Percentiles rank a stretch among this genome's conserved stretches.
These are phyloP conservation scores for Empidonax alnorum DNA, from an alignment of 2,113 vertebrate genomes.

Conservation along the genomic window DNA sequence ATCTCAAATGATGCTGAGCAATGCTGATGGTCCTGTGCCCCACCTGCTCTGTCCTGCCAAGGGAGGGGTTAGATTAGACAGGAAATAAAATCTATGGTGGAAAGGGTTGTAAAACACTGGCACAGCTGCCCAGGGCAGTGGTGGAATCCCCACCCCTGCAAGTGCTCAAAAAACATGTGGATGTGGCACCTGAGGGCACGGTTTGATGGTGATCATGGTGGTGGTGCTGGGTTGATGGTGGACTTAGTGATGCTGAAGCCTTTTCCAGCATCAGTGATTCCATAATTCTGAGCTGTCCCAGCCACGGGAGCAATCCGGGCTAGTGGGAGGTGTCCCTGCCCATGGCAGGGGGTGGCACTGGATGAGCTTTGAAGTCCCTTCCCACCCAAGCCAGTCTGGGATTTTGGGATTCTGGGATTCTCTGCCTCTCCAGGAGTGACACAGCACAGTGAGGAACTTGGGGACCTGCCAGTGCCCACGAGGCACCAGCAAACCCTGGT, in stretches of 20 bases:
- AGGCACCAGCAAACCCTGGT: not conserved
- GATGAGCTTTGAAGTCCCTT: not conserved
- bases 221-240: not conserved
- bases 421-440: not conserved
- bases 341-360: not conserved
- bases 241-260: not conserved
- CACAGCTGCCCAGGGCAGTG: not conserved
- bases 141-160: not conserved
- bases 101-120: not conserved
- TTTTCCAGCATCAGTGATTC: not conserved
- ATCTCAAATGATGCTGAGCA: not conserved
- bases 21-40: not conserved
- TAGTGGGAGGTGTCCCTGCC: not conserved
- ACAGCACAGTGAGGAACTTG: not conserved
- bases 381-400: not conserved
- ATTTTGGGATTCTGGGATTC: not conserved
- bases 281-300: not conserved
- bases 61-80: not conserved
- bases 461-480: not conserved
- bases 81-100: rapidly evolving
- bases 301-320: not conserved
- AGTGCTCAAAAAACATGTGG: not conserved
- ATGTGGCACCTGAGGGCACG: not conserved
- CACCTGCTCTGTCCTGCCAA: no score
- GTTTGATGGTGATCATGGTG: not conserved